A percentile compares a stretch with the other conserved stretches of the same genome.
Evolutionary conservation across 2,113 vertebrate species (phyloP).

Genomic region (Hemicordylus capensis): DNA sequence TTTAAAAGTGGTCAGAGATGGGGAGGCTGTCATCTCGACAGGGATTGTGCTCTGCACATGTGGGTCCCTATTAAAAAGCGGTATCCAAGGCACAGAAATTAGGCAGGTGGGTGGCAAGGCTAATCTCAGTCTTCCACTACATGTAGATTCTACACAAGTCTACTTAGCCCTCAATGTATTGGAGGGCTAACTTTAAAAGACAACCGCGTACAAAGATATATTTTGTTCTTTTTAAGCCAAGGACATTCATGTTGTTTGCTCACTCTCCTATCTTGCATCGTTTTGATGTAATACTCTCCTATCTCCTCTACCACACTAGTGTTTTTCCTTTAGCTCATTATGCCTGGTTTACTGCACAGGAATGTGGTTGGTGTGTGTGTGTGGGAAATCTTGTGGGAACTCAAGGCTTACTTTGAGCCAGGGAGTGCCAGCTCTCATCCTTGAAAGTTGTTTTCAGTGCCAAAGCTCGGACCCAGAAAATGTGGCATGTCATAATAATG

Average conservation of each 20-base stretch:
- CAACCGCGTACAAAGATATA: not conserved
- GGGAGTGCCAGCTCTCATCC: not conserved
- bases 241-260: slow-evolving; percentile 49
- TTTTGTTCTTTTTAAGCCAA: slow-evolving; percentile 30
- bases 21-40: no score
- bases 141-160: not conserved
- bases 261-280: not conserved
- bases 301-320: slow-evolving; percentile 28
- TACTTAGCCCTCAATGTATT: not conserved
- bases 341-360: slow-evolving; percentile 14
- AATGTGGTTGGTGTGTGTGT: slow-evolving; percentile 10
- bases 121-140: not conserved
- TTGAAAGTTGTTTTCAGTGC: not conserved
- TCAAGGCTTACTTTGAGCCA: slow-evolving; percentile 12
- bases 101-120: not conserved
- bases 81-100: not conserved
- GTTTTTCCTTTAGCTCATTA: slow-evolving; percentile 5
- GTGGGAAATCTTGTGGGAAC: slow-evolving; percentile 10
- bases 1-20: no score
- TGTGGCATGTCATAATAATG: not conserved
- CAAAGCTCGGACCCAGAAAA: not conserved
- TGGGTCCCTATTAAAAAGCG: not conserved
- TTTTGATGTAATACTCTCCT: not conserved
- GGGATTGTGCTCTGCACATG: not conserved
- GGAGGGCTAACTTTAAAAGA: not conserved